These are phyloP conservation scores for Hybognathus amarus DNA, from an alignment of 2,797 vertebrate species.

Conservation along the genomic window DNA sequence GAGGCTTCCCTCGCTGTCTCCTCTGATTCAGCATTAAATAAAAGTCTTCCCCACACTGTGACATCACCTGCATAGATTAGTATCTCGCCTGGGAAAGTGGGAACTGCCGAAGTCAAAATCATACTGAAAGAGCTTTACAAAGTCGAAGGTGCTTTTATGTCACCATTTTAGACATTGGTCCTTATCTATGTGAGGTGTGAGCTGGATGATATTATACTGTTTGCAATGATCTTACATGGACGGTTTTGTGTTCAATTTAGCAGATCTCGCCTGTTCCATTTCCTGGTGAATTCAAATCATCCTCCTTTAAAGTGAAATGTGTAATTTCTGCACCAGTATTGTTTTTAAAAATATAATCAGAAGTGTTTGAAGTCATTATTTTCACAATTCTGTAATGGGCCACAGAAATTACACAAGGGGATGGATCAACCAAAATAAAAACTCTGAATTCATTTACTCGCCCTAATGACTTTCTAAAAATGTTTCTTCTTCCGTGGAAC, in stretches of 20 bases:
- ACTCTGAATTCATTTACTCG: background rate
- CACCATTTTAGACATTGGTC: background rate
- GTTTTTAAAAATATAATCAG: background rate
- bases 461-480: too few species aligned
- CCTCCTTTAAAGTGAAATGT: background rate
- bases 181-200: background rate
- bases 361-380: background rate
- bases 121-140: background rate
- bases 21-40: conserved; percentile 56
- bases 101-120: conserved; percentile 17
- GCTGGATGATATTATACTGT: background rate
- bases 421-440: background rate
- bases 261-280: background rate
- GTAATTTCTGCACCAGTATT: background rate
- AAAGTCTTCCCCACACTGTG: conserved; percentile 40
- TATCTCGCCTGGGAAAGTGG: conserved; percentile 10
- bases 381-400: background rate
- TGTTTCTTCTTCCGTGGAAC: background rate
- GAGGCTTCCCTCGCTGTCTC: conserved; percentile 61
- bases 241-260: background rate
- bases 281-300: background rate
- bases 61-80: conserved; percentile 52
- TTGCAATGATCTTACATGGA: background rate
- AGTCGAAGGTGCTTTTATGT: conserved; percentile 9
- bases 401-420: background rate